phyloP scores from a whole-genome alignment of 2,113 vertebrate genomes.

The Zosterops hypoxanthus region DNA sequence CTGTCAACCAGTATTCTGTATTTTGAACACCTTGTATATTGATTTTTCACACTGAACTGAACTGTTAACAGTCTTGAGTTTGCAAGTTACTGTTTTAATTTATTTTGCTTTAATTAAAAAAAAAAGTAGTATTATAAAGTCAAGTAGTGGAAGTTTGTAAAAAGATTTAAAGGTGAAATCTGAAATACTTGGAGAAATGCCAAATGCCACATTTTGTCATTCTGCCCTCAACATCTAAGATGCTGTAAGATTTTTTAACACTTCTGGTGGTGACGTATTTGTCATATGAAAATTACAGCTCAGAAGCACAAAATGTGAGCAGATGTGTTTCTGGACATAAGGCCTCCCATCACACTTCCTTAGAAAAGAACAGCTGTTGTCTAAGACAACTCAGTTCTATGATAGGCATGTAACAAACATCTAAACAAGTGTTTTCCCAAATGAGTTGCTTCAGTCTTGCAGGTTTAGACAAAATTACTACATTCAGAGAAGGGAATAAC shows the following conservation, averaged over 20 bases:
- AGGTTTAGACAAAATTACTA: not conserved
- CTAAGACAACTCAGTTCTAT: not conserved
- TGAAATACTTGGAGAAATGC: not conserved
- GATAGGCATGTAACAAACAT: not conserved
- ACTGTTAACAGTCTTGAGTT: not conserved
- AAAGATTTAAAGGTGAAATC: not conserved
- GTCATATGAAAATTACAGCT: not conserved
- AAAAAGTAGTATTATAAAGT: not conserved
- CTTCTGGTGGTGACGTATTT: not conserved
- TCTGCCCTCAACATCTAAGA: not conserved
- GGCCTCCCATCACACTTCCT: not conserved
- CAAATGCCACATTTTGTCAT: not conserved
- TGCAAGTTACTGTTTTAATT: not conserved
- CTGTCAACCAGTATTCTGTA: not conserved
- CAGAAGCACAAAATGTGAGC: not conserved
- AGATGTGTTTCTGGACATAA: not conserved
- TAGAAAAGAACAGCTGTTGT: not conserved
- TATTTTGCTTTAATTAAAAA: not conserved
- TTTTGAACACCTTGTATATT: not conserved
- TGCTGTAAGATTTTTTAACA: not conserved
- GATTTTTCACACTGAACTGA: not conserved
- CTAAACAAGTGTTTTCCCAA: not conserved
- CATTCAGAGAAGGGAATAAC: not conserved
- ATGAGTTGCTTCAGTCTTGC: not conserved
- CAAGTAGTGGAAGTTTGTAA: not conserved